phyloP scores from a whole-genome alignment of 2,888 invertebrate species.

The Plemyria rubiginata region DNA sequence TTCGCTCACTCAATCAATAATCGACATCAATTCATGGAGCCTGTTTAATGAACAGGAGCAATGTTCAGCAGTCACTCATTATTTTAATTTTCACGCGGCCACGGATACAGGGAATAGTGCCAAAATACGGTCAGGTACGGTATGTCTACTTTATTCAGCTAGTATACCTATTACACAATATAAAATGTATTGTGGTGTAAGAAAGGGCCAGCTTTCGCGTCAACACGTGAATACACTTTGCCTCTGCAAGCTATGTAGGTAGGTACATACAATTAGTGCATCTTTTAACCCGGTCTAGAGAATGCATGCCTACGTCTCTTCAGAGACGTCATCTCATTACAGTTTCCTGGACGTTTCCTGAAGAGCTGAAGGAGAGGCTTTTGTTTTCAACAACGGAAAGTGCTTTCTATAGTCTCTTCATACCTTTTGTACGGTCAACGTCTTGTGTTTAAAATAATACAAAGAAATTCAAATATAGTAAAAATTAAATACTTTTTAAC shows the following conservation, averaged over 20 bases:
- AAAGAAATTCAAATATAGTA: too few species aligned
- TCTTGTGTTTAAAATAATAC: conserved; percentile 18
- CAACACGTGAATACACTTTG: not conserved
- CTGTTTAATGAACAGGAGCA: conserved; percentile 2
- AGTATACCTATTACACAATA: not conserved
- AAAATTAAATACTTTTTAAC: too few species aligned
- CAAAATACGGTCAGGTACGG: conserved; percentile 65
- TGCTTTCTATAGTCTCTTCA: not conserved
- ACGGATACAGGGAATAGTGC: conserved; percentile 62
- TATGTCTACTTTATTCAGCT: not conserved
- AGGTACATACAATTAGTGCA: not conserved
- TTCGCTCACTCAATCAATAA: too few species aligned
- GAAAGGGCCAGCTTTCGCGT: not conserved
- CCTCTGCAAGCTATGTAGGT: too few species aligned
- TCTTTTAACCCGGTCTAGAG: conserved; percentile 13
- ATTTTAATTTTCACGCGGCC: conserved; percentile 46
- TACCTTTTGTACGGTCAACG: conserved; percentile 8
- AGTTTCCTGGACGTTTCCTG: conserved; percentile 29
- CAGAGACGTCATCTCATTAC: conserved; percentile 16
- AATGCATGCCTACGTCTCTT: conserved; percentile 6
- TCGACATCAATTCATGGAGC: not conserved
- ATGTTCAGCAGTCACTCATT: not conserved
- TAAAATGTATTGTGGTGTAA: not conserved
- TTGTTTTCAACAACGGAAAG: conserved; percentile 13
- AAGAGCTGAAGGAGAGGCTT: conserved; percentile 17